Evolutionary conservation across 2,797 vertebrate genomes (phyloP), one percentile per base, ranked within the genome.

Genomic region (Crocidura indochinensis): DNA sequence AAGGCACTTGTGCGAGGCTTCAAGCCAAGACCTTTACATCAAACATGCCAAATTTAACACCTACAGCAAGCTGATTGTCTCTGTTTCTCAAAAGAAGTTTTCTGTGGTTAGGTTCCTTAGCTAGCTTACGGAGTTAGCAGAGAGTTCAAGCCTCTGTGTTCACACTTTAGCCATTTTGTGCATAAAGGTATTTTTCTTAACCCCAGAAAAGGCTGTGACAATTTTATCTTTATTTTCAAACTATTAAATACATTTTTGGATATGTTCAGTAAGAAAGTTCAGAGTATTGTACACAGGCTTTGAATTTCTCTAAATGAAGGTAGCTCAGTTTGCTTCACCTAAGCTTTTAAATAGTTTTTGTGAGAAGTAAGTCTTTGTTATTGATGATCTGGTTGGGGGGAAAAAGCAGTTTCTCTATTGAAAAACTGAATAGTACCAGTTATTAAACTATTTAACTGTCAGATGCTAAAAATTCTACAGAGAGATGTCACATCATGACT

Each of bases 401-500:
- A 2, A 44, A 27, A 67, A 49, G n/a, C 44, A 64, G 27, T 51
- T 31, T 69, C 10, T 88, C 27, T 51, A 91, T 9, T 15, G 69
- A 53, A 29, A 64, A 79, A 84, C 64, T 31, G 62, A 17, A 4
- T 64, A 31, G 10, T n/a, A 31, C 8, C 17, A 74, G 22, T 31
- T 67, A 71, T 84, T 76, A 81, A 81, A 81, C 6, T 86, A n/a
- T 86, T 68, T 93, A 73, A 95, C 29, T 89, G 24, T 2, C 27
- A 75, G 31, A 2, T 46, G 75, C 51, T 74, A 26, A 86, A 7
- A 87, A 65, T 72, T 64, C 8, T 22, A 26, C 51, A 62, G 64
- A 73, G 26, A 20, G 88, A 87, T 65, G 31, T 68, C 46, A 64
- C 27, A 44, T 68, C 46, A 17, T 80, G 62, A 51, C 31, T 80